A percentile compares a stretch with the other conserved stretches of the same genome.
Conservation (phyloP, 2,888 invertebrate genomes). For the Morpho helenor region DNA sequence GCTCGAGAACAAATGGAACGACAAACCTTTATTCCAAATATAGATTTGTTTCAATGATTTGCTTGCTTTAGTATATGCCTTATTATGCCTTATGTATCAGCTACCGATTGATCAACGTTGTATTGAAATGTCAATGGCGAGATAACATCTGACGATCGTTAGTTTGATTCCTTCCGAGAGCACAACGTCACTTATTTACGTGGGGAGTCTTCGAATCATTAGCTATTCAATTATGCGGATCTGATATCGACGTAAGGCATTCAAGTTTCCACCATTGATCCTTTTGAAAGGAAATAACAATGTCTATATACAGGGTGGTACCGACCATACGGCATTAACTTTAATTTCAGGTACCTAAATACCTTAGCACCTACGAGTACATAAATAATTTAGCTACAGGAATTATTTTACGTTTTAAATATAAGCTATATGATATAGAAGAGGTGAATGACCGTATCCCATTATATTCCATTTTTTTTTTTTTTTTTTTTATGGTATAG, state of each 20-base stretch:
- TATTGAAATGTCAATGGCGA: conserved; percentile 72
- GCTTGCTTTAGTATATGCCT: conserved; percentile 6
- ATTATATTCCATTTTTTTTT: too few species aligned
- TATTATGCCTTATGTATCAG: conserved; percentile 18
- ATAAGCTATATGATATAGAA: too few species aligned
- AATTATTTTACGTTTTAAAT: too few species aligned
- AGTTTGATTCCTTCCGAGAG: conserved; percentile 47
- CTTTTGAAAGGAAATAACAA: conserved; percentile 52
- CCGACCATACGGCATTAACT: too few species aligned
- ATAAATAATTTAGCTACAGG: too few species aligned
- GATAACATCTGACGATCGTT: conserved; percentile 72
- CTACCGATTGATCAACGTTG: conserved; percentile 42
- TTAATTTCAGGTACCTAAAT: too few species aligned
- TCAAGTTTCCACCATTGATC: conserved; percentile 50
- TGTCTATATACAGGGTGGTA: conserved; percentile 33
- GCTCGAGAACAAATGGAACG: neutral
- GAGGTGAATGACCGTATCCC: too few species aligned
- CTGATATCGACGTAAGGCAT: conserved; percentile 54
- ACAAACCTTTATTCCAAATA: conserved; percentile 5
- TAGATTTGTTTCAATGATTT: conserved; percentile 7
- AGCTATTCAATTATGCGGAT: conserved; percentile 74
- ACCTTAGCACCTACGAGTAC: too few species aligned
- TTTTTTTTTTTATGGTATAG: too few species aligned
- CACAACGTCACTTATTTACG: conserved; percentile 44
- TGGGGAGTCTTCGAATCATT: conserved; percentile 49